Conservation (phyloP, 2,888 invertebrate genomes). For the Drosophila neotestacea region DNA sequence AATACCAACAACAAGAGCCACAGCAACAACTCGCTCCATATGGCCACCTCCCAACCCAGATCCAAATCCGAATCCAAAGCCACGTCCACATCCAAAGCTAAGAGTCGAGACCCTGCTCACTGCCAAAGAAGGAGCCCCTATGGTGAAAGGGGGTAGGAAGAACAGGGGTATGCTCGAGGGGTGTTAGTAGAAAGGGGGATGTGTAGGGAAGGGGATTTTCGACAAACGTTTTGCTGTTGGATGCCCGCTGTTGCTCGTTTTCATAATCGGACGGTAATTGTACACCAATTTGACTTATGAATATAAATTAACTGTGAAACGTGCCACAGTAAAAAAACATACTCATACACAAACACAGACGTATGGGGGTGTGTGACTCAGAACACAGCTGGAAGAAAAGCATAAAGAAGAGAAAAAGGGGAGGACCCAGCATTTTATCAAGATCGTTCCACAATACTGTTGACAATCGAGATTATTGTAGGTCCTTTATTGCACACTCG, state of each 20-base stretch:
- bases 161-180: background rate
- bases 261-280: conserved; percentile 83
- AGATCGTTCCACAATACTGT: conserved; percentile 65
- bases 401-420: background rate
- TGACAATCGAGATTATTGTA: conserved; percentile 55
- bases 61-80: conserved; percentile 29
- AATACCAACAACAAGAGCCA: conserved; percentile 45
- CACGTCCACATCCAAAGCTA: conserved; percentile 6
- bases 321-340: conserved; percentile 55
- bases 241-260: conserved; percentile 65
- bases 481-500: conserved; percentile 10
- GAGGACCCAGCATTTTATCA: conserved; percentile 25
- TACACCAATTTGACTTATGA: conserved; percentile 84
- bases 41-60: conserved; percentile 49
- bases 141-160: background rate
- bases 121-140: conserved; percentile 6
- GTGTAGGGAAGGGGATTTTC: conserved; percentile 32
- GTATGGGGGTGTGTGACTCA: conserved; percentile 44
- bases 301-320: conserved; percentile 83
- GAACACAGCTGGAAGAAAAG: conserved; percentile 18
- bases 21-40: conserved; percentile 64
- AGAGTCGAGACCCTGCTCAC: conserved; percentile 57
- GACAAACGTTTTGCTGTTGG: conserved; percentile 58
- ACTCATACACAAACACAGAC: conserved; percentile 13
- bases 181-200: background rate